Percentiles rank a stretch among this genome's conserved stretches.
Conservation (phyloP, 2,888 invertebrate species). For the Ethmia dodecea region DNA sequence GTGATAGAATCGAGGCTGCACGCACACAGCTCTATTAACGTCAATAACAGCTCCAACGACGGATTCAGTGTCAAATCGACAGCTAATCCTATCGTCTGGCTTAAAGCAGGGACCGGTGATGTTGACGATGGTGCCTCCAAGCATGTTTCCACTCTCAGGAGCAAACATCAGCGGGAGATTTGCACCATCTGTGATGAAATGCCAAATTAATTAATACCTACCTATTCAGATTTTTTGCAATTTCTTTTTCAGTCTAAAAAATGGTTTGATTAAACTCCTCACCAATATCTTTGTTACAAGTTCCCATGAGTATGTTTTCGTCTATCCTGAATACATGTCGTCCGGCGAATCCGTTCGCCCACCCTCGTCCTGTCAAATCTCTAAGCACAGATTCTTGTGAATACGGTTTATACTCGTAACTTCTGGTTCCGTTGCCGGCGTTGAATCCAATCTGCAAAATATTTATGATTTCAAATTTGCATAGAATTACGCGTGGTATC, state of each 20-base stretch:
- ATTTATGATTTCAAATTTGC: neutral
- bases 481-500: too few species aligned
- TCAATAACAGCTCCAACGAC: constrained; percentile 88
- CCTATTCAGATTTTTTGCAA: too few species aligned
- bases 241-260: too few species aligned
- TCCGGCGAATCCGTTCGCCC: constrained; percentile 92
- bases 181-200: constrained; percentile 80
- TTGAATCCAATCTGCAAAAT: constrained; percentile 92
- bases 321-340: constrained; percentile 97
- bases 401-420: constrained; percentile 93
- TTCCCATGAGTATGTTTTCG: constrained; percentile 94
- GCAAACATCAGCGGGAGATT: constrained; percentile 91
- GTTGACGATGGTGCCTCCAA: constrained; percentile 97
- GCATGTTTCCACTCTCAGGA: constrained; percentile 97
- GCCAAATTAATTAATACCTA: too few species aligned
- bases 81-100: constrained; percentile 84
- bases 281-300: constrained; percentile 95
- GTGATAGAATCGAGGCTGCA: constrained; percentile 91
- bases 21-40: constrained; percentile 90
- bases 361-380: constrained; percentile 90
- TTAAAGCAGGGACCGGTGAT: constrained; percentile 97
- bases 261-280: constrained; percentile 22
- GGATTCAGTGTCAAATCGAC: constrained; percentile 89
- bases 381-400: constrained; percentile 91
- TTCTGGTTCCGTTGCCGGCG: constrained; percentile 95